Evolutionary conservation across 2,113 vertebrate species (phyloP).

Genomic region (Pyxicephalus adspersus): DNA sequence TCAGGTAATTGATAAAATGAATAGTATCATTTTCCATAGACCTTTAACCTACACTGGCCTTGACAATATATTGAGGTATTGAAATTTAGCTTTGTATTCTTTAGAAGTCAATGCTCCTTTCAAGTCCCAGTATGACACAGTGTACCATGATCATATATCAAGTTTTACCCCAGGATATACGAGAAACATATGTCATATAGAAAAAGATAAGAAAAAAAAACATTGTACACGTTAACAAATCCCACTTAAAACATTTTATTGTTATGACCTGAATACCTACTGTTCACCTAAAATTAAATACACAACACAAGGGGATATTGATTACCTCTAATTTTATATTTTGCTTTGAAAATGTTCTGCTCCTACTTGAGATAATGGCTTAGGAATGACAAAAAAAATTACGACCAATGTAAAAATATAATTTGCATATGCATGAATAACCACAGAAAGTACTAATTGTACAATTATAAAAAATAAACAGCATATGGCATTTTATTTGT

Average conservation of each 20-base stretch:
- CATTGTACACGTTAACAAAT: not conserved
- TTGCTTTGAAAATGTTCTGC: constrained; percentile 22
- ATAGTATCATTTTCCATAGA: too few relatives aligned
- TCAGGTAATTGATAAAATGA: too few relatives aligned
- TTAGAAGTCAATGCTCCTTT: too few relatives aligned
- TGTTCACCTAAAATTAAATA: not conserved
- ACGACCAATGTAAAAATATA: constrained; percentile 47
- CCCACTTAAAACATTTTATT: not conserved
- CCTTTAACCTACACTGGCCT: too few relatives aligned
- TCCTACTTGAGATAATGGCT: constrained; percentile 27
- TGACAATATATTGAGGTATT: too few relatives aligned
- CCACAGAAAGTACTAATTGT: constrained; percentile 53
- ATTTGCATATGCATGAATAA: constrained; percentile 58
- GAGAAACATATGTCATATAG: too few relatives aligned
- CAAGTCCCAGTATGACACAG: too few relatives aligned
- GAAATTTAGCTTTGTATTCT: too few relatives aligned
- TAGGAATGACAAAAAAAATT: constrained; percentile 45
- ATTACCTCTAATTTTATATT: constrained; percentile 31
- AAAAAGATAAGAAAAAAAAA: too few relatives aligned
- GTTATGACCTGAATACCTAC: not conserved
- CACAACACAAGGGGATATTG: not conserved
- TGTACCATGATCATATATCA: too few relatives aligned
- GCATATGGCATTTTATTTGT: constrained; percentile 58
- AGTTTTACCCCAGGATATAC: too few relatives aligned
- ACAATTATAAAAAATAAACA: constrained; percentile 58